Evolutionary conservation across 92 coral and sea anemone genomes (phyloP).

Genomic region (Paragorgia papillata): DNA sequence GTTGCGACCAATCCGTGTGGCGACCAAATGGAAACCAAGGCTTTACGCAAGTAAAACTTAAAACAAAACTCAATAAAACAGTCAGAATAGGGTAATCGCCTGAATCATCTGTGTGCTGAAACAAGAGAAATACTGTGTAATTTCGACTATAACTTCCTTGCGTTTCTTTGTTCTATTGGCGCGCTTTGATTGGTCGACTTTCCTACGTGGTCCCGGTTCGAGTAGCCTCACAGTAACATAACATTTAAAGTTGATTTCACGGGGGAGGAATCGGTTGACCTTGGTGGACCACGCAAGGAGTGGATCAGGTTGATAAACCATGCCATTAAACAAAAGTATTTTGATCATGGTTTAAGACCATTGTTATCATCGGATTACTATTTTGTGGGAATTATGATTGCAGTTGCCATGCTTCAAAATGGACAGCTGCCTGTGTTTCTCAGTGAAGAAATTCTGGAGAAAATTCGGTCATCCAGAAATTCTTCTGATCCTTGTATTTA

Average conservation of each 20-base stretch:
- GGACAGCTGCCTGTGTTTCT: constrained; percentile 57
- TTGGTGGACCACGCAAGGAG: constrained; percentile 65
- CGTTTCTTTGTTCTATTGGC: too few species aligned
- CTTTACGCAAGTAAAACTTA: too few species aligned
- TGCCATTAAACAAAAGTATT: constrained; percentile 43
- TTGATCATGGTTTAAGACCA: constrained; percentile 37
- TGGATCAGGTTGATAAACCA: constrained; percentile 62
- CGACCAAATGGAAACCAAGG: too few species aligned
- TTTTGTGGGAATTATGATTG: constrained; percentile 58
- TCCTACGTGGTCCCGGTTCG: too few species aligned
- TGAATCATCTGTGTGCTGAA: too few species aligned
- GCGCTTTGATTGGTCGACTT: too few species aligned
- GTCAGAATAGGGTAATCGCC: too few species aligned
- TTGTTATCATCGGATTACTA: constrained; percentile 51
- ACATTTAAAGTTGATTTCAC: constrained; percentile 65
- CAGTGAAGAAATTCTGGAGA: constrained; percentile 50
- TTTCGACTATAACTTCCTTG: too few species aligned
- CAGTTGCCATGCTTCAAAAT: constrained; percentile 61
- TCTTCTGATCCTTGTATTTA: constrained; percentile 55
- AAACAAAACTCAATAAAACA: too few species aligned
- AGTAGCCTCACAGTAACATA: too few species aligned
- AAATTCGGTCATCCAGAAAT: constrained; percentile 42
- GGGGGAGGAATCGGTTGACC: constrained; percentile 67
- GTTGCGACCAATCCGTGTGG: too few species aligned
- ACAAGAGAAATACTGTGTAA: too few species aligned